Evolutionary conservation across 1,140 invertebrate genomes (phyloP).

Genomic region (Patella vulgata): DNA sequence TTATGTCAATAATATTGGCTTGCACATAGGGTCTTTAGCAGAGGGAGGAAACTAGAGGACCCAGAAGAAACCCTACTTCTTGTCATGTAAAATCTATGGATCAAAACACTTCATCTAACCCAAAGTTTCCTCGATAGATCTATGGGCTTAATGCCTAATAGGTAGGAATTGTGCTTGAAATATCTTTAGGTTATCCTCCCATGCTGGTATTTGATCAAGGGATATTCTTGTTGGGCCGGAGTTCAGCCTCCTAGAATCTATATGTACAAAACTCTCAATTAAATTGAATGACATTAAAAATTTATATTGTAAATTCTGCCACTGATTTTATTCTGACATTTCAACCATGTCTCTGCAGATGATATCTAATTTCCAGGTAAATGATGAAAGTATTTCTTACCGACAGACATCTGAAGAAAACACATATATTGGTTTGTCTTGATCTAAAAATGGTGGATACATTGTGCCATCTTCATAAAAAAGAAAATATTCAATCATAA

Average conservation of each 20-base stretch:
- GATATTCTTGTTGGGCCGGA: too few species aligned
- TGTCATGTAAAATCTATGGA: too few species aligned
- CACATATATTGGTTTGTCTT: slow-evolving; percentile 35
- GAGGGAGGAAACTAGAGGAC: too few species aligned
- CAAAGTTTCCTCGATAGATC: too few species aligned
- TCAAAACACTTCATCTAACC: too few species aligned
- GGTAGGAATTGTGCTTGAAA: too few species aligned
- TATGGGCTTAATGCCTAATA: too few species aligned
- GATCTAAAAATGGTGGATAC: slow-evolving; percentile 52
- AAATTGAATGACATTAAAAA: not conserved
- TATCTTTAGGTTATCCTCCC: too few species aligned
- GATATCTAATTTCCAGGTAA: not conserved
- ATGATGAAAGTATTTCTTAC: slow-evolving; percentile 28
- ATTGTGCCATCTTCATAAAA: slow-evolving; percentile 58
- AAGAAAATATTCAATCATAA: slow-evolving; percentile 3
- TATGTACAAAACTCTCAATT: not conserved
- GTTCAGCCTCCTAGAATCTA: not conserved
- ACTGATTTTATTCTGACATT: not conserved
- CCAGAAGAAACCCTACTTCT: too few species aligned
- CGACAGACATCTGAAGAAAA: slow-evolving; percentile 63
- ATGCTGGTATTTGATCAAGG: too few species aligned
- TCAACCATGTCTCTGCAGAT: not conserved
- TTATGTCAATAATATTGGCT: too few species aligned
- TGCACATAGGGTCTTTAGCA: too few species aligned
- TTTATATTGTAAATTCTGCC: not conserved